Evolutionary conservation across 2,888 invertebrate species (phyloP).

Genomic region (Catocala nupta): DNA sequence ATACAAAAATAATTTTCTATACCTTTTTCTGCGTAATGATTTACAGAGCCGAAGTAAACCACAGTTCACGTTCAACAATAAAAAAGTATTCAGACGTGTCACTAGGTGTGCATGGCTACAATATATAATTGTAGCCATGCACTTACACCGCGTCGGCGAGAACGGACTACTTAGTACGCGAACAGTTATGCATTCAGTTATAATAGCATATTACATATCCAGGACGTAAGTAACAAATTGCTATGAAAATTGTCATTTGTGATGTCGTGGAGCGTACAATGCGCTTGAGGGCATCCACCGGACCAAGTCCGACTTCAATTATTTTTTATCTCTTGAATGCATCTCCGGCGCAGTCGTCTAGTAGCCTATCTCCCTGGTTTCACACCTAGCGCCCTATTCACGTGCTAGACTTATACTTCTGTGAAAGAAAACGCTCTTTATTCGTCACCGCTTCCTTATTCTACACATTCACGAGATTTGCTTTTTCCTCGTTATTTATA

Average conservation of each 20-base stretch:
- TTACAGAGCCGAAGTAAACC: not conserved
- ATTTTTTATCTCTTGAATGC: conserved; percentile 76
- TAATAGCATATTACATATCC: conserved; percentile 22
- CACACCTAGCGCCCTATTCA: conserved; percentile 70
- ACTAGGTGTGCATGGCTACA: too few relatives aligned
- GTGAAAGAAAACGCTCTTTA: conserved; percentile 42
- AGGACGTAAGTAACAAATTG: conserved; percentile 45
- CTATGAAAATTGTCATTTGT: conserved; percentile 51
- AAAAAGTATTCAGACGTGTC: too few relatives aligned
- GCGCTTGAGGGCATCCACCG: conserved; percentile 46
- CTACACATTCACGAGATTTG: not conserved
- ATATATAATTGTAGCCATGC: not conserved
- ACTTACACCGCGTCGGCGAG: not conserved
- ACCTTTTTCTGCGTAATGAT: not conserved
- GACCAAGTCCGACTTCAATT: conserved; percentile 73
- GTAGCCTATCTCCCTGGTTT: conserved; percentile 66
- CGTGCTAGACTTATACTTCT: conserved; percentile 51
- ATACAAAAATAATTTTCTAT: conserved; percentile 2
- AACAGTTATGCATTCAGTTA: conserved; percentile 11
- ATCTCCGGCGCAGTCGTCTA: conserved; percentile 62
- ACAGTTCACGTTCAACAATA: too few relatives aligned
- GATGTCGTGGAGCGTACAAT: conserved; percentile 39
- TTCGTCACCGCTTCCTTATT: conserved; percentile 12
- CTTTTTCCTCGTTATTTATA: too few relatives aligned
- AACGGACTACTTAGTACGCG: conserved; percentile 1